Evolutionary conservation across 2,888 invertebrate species (phyloP).

Genomic region (Tupiocoris notatus): DNA sequence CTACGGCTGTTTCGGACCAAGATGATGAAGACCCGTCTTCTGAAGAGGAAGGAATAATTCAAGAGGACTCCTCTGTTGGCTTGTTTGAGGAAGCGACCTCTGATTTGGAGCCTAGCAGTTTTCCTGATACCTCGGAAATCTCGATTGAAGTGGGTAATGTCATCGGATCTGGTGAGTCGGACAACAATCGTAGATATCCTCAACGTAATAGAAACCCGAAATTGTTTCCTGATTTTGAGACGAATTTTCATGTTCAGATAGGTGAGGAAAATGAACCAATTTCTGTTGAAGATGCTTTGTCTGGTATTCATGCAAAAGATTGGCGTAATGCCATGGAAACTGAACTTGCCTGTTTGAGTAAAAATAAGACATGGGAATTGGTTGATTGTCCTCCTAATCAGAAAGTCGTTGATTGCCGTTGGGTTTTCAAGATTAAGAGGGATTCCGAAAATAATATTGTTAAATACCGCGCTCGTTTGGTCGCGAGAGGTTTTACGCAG

Average conservation of each 20-base stretch:
- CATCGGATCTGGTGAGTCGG: background rate
- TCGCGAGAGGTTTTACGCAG: constrained; percentile 15
- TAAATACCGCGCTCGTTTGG: constrained; percentile 14
- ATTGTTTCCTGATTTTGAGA: constrained; percentile 1
- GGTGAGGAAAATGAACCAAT: constrained; percentile 13
- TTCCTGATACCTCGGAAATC: too few relatives aligned
- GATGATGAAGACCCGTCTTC: background rate
- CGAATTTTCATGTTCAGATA: constrained; percentile 1
- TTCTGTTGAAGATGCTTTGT: background rate
- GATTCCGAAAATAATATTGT: background rate
- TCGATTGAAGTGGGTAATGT: too few relatives aligned
- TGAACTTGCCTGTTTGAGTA: background rate
- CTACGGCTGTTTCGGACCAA: background rate
- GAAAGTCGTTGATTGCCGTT: too few relatives aligned
- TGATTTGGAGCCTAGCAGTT: too few relatives aligned
- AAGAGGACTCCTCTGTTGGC: background rate
- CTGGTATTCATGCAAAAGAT: background rate
- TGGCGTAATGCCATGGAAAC: background rate
- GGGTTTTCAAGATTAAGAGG: constrained; percentile 3
- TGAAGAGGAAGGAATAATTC: background rate
- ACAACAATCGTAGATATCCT: background rate
- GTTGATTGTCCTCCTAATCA: too few relatives aligned
- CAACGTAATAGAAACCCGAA: background rate
- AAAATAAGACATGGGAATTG: too few relatives aligned
- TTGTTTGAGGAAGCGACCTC: background rate